Evolutionary conservation across 2,113 vertebrate genomes (phyloP).

Genomic region (Geococcyx californianus): DNA sequence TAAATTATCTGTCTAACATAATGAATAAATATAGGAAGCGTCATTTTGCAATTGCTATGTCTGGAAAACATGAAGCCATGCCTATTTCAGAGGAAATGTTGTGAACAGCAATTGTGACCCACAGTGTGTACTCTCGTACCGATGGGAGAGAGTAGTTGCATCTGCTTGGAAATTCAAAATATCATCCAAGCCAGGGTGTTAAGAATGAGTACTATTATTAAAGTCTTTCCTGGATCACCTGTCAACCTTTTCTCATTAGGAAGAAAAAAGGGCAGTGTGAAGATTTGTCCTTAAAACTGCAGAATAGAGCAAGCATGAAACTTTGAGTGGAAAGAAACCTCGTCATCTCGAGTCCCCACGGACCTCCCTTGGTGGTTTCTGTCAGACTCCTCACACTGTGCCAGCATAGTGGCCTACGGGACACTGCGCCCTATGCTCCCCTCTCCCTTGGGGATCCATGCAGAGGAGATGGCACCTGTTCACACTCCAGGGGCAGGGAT

Average conservation of each 20-base stretch:
- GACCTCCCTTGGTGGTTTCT: background rate
- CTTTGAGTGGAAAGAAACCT: background rate
- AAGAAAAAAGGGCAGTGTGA: background rate
- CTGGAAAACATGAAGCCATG: background rate
- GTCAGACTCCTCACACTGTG: background rate
- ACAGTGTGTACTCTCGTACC: background rate
- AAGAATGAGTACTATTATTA: rapidly evolving
- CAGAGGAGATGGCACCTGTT: background rate
- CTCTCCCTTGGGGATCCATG: rapidly evolving
- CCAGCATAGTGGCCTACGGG: rapidly evolving
- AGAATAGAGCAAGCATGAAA: background rate
- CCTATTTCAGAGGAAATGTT: background rate
- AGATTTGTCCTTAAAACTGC: background rate
- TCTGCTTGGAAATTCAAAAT: background rate
- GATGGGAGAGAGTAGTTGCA: background rate
- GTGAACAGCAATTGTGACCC: background rate
- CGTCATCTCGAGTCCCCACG: background rate
- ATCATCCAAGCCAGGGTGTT: background rate
- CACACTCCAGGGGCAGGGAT: background rate
- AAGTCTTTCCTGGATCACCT: background rate
- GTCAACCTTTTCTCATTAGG: background rate
- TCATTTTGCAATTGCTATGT: background rate
- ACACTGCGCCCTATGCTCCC: rapidly evolving
- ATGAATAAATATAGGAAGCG: background rate
- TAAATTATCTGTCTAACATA: background rate